A percentile compares a stretch with the other conserved stretches of the same genome.
Conservation (phyloP, 2,113 vertebrate genomes). For the Pelobates fuscus region DNA sequence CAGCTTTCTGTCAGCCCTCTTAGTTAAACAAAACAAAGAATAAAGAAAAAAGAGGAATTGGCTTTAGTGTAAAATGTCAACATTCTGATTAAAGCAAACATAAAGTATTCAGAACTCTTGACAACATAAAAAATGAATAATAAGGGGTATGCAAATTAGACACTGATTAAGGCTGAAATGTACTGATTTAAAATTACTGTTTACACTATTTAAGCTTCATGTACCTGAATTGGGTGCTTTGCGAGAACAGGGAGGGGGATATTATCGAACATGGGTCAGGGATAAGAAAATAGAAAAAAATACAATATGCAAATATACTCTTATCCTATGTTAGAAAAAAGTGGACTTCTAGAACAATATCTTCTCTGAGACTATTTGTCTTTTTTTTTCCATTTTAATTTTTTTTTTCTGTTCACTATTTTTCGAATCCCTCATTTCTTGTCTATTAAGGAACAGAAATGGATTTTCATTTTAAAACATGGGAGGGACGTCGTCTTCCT, state of each 20-base stretch:
- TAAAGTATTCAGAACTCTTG: conserved; percentile 75
- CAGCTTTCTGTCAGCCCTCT: no score
- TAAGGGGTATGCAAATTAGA: conserved; percentile 58
- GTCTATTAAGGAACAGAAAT: conserved; percentile 43
- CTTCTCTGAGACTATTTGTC: conserved; percentile 4
- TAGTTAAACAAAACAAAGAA: no score
- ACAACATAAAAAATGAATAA: conserved; percentile 66
- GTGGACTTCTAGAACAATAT: conserved; percentile 32
- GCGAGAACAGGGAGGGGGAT: conserved; percentile 31
- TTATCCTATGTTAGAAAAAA: conserved; percentile 26
- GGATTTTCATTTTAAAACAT: conserved; percentile 38
- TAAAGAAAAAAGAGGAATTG: conserved; percentile 61
- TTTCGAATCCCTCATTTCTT: conserved; percentile 57
- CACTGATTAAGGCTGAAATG: conserved; percentile 58
- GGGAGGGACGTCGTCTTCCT: conserved; percentile 44
- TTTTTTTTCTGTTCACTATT: conserved; percentile 15
- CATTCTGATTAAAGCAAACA: conserved; percentile 84
- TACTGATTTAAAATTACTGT: conserved; percentile 66
- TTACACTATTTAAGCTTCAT: conserved; percentile 55
- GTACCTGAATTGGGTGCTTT: conserved; percentile 52
- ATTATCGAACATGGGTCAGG: conserved; percentile 12
- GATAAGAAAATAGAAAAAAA: conserved; percentile 5
- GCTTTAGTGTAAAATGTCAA: conserved; percentile 81
- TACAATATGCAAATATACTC: conserved; percentile 42
- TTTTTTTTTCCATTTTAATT: conserved; percentile 29